Conservation (phyloP, 1,140 invertebrate genomes). For the Drosophila ohnishii region DNA sequence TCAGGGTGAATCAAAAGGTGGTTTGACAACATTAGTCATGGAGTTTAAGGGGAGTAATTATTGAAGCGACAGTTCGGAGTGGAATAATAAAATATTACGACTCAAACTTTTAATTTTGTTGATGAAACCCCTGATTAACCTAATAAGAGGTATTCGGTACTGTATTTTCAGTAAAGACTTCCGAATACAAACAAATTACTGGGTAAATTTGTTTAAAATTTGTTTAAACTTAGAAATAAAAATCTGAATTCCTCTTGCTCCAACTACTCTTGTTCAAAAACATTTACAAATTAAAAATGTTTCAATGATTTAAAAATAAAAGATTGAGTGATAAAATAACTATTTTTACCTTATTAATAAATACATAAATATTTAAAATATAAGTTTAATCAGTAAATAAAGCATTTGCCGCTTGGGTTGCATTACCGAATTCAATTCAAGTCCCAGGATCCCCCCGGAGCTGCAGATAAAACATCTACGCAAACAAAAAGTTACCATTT, state of each 20-base stretch:
- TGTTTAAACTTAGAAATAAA: background rate
- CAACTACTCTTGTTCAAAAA: background rate
- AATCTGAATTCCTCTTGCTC: background rate
- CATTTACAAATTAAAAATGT: background rate
- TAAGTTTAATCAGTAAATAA: background rate
- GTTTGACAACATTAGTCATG: conserved; percentile 51
- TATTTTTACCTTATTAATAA: background rate
- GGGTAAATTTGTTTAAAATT: background rate
- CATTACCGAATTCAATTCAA: conserved; percentile 9
- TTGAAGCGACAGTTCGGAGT: conserved; percentile 35
- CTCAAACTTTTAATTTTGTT: conserved; percentile 30
- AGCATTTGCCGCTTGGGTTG: conserved; percentile 6
- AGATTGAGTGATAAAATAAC: background rate
- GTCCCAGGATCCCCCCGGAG: background rate
- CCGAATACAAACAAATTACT: too few relatives aligned
- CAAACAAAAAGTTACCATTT: conserved; percentile 73
- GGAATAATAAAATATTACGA: conserved; percentile 40
- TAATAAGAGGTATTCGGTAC: conserved; percentile 1
- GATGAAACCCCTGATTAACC: conserved; percentile 5
- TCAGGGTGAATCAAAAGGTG: conserved; percentile 34
- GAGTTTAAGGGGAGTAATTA: conserved; percentile 45
- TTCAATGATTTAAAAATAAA: background rate
- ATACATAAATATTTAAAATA: background rate
- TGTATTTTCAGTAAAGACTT: background rate
- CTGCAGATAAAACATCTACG: conserved; percentile 41